A percentile compares a stretch with the other conserved stretches of the same genome.
Evolutionary conservation across 1,140 invertebrate species (phyloP).

Genomic region (Forficula auricularia): DNA sequence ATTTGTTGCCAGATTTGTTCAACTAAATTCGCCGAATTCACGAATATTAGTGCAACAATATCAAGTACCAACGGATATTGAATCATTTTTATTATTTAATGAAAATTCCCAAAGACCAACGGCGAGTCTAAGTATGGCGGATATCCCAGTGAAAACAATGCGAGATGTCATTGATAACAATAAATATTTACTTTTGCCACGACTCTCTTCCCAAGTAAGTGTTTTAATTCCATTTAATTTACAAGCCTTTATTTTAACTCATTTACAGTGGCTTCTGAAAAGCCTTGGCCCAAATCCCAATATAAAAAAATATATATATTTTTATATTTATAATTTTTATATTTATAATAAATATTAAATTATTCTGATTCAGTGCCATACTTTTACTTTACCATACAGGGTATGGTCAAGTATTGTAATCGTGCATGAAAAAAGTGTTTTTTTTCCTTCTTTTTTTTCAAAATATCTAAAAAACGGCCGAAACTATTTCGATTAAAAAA

Average conservation of each 20-base stretch:
- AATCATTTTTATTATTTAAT: conserved; percentile 79
- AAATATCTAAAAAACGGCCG: too few species aligned
- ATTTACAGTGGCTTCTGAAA: too few species aligned
- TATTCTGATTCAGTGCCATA: too few species aligned
- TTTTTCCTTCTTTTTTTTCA: too few species aligned
- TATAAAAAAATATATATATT: too few species aligned
- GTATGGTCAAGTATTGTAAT: too few species aligned
- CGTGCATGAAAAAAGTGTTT: too few species aligned
- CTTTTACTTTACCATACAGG: too few species aligned
- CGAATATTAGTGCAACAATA: conserved; percentile 44
- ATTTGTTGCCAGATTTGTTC: conserved; percentile 39
- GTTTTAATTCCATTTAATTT: conserved; percentile 11
- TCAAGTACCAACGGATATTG: conserved; percentile 55
- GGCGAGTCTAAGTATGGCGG: conserved; percentile 68
- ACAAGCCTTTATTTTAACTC: conserved; percentile 1
- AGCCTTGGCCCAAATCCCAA: too few species aligned
- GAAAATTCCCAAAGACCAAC: conserved; percentile 65
- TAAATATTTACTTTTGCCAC: conserved; percentile 70
- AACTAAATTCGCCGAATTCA: conserved; percentile 35
- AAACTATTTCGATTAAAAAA: too few species aligned
- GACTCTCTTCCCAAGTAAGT: conserved; percentile 76
- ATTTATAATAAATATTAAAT: too few species aligned
- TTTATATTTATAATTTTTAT: conserved; percentile 2
- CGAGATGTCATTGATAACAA: conserved; percentile 76
- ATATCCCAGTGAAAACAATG: conserved; percentile 71